phyloP scores from a whole-genome alignment of 2,113 vertebrate genomes.

The Regulus satrapa region DNA sequence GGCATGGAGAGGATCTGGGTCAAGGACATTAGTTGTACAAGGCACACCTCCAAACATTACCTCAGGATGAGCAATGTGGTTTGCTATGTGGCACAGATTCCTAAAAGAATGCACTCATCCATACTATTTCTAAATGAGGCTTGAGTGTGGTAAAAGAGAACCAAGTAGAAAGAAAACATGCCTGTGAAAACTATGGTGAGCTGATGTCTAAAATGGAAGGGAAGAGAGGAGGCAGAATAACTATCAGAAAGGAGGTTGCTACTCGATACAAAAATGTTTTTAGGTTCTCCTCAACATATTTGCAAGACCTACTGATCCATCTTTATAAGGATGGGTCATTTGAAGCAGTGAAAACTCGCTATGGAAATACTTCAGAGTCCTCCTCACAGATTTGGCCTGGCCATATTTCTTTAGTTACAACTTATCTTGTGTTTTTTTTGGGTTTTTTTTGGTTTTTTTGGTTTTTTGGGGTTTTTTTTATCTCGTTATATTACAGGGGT shows the following conservation, averaged over 20 bases:
- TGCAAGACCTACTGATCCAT: background rate
- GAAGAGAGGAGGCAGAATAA: background rate
- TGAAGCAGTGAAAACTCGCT: background rate
- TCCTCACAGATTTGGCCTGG: background rate
- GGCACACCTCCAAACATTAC: background rate
- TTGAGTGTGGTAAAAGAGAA: background rate
- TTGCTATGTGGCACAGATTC: background rate
- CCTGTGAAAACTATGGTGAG: background rate
- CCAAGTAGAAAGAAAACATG: background rate
- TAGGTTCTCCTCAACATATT: background rate
- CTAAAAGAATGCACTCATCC: background rate
- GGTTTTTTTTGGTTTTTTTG: no score
- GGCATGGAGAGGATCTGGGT: background rate
- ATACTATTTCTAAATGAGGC: background rate
- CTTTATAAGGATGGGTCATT: background rate
- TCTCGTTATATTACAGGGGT: background rate
- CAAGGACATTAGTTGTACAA: background rate
- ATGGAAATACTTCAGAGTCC: background rate
- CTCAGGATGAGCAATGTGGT: background rate
- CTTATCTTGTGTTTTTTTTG: background rate
- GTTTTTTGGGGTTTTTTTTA: no score
- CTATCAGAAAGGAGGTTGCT: background rate
- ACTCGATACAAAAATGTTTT: background rate
- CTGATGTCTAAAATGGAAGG: background rate
- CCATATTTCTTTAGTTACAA: background rate